Base-by-base conservation (phyloP, 2,888 invertebrate genomes). In the Drosophila macrospina region DNA sequence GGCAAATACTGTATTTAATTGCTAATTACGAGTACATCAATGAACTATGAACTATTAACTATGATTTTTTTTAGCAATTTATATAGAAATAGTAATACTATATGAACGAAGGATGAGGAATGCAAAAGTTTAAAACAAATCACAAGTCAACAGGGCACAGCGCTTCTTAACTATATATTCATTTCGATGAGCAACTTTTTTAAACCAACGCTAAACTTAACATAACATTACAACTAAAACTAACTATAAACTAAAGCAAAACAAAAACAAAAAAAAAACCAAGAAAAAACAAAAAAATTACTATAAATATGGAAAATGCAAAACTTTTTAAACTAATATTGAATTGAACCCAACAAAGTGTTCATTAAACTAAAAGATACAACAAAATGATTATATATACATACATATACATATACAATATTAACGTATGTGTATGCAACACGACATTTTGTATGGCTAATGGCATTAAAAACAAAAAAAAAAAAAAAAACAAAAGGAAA, bases 271-370 rank as follows among this genome's bases (percentile, higher is more conserved):
- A 36, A 48, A 55, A 56, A 50, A 45, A 36, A 57, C 60, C 64
- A 68, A 54, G 39, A 48, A 45, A 30, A 72, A 70, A 32, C 13
- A 13, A 55, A 55, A 42, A 11, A 63, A 55, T 59, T 68, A 73
- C 67, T 67, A 74, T 69, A 70, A 69, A 71, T 66, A 61, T 47
- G 61, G 52, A 56, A 54, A 65, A 67, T 56, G 45, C 45, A 79
- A 50, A 50, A 79, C 72, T 88, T 84, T 84, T 84, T 88, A 84
- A 78, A 84, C 75, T 86, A 84, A 86, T 84, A 80, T 88, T 88
- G 85, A 88, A 88, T 90, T 90, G 91, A 90, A 90, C 90, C 91
- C 88, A 89, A 86, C 85, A 86, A 90, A 90, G 91, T 90, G 90
- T 90, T 90, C 90, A 90, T 87, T 90, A 90, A 89, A 90, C 84